Conservation (phyloP, 2,888 invertebrate genomes). For the Cephus nigrinus region DNA sequence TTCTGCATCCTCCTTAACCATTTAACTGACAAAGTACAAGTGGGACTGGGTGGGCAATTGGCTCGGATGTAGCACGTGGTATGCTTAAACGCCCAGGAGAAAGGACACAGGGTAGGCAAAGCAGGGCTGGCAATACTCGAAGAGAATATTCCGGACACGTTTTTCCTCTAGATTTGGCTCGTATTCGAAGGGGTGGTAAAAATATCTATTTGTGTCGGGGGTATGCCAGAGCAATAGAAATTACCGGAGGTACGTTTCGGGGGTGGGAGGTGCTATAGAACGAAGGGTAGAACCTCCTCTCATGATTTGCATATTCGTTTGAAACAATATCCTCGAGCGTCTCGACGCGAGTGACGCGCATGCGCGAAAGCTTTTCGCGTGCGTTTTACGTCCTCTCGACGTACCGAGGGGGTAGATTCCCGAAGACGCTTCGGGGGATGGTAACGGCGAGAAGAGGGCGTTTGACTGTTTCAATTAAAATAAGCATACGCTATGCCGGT, state of each 20-base stretch:
- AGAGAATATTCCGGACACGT: conserved; percentile 42
- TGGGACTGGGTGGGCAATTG: neutral
- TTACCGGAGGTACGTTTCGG: conserved; percentile 41
- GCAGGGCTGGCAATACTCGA: neutral
- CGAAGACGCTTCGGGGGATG: conserved; percentile 18
- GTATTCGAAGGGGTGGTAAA: conserved; percentile 41
- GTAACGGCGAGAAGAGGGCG: conserved; percentile 27
- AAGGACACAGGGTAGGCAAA: neutral
- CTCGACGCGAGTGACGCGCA: neutral
- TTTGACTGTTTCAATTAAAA: conserved; percentile 63
- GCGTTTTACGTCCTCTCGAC: conserved; percentile 51
- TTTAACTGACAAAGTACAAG: neutral
- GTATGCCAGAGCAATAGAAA: conserved; percentile 50
- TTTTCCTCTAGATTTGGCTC: conserved; percentile 49
- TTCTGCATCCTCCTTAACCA: neutral
- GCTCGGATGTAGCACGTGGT: neutral
- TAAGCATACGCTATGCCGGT: conserved; percentile 44
- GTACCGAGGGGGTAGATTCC: conserved; percentile 19
- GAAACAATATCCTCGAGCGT: conserved; percentile 62
- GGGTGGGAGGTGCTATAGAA: neutral
- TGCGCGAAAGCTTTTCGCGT: conserved; percentile 30
- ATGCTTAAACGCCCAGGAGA: neutral
- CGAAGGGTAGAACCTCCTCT: conserved; percentile 26
- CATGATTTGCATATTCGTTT: conserved; percentile 67
- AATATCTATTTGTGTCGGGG: conserved; percentile 54